Percentiles rank a stretch among this genome's conserved stretches.
phyloP scores from a whole-genome alignment of 2,113 vertebrate genomes.

The Leiothrix lutea region DNA sequence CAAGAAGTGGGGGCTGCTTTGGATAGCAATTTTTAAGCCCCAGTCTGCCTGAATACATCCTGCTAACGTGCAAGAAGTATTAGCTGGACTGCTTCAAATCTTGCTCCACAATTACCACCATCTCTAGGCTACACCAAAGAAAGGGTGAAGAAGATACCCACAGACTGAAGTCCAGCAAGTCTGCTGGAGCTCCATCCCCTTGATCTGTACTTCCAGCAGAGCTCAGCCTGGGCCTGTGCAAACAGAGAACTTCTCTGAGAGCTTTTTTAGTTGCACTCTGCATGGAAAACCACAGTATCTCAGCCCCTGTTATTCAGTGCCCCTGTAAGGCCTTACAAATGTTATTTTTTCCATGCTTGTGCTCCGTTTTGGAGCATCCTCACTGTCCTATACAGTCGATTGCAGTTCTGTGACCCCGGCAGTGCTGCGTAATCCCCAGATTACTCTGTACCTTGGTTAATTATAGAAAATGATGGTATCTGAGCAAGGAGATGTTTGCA shows the following conservation, averaged over 20 bases:
- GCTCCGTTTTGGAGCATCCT: background rate
- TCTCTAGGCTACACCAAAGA: background rate
- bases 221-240: background rate
- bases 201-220: background rate
- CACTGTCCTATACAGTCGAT: fast-evolving
- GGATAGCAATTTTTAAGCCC: background rate
- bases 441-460: background rate
- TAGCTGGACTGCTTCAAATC: background rate
- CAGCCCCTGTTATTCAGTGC: background rate
- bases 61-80: background rate
- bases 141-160: background rate
- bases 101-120: background rate
- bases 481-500: background rate
- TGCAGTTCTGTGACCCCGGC: fast-evolving
- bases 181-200: background rate
- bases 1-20: background rate
- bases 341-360: background rate
- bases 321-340: background rate
- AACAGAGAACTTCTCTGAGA: background rate
- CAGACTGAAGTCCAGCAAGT: background rate
- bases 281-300: background rate
- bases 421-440: background rate
- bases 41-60: background rate
- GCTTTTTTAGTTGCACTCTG: background rate
- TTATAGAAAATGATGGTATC: background rate